Conservation (phyloP, 1,140 invertebrate genomes). For the Plutomurus gul region DNA sequence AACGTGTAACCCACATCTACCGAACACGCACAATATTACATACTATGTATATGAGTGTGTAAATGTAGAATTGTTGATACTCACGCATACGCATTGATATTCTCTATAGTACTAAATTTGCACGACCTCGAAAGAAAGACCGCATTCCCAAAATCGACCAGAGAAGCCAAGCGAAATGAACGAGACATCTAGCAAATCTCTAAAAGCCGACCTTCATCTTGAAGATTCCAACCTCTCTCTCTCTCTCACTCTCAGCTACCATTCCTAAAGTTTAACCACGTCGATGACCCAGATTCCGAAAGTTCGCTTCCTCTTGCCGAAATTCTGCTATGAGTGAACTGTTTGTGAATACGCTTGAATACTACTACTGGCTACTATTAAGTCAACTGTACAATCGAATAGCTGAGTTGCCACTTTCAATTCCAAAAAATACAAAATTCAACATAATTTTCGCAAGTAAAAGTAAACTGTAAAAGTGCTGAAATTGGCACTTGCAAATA, state of each 20-base stretch:
- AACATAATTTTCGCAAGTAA: no score
- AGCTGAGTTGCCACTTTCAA: no score
- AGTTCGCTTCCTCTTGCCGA: not conserved
- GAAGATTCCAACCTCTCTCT: not conserved
- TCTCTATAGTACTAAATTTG: not conserved
- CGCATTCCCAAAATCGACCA: slow-evolving; percentile 20
- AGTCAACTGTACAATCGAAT: no score
- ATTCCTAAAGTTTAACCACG: not conserved
- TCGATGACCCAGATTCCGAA: slow-evolving; percentile 33
- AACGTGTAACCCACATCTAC: no score
- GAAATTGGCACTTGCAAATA: no score
- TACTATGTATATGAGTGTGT: no score
- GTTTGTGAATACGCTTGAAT: no score
- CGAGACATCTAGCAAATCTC: slow-evolving; percentile 14
- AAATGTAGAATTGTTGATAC: no score
- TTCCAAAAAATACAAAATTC: no score
- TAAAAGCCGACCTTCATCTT: slow-evolving; percentile 34
- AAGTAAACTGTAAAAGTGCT: no score
- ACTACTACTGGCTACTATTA: no score
- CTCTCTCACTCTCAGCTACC: not conserved
- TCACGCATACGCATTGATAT: slow-evolving; percentile 9
- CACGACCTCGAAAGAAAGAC: slow-evolving; percentile 16
- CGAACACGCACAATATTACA: no score
- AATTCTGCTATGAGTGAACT: not conserved
- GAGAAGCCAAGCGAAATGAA: not conserved